phyloP scores from a whole-genome alignment of 2,888 invertebrate species.

The Nomada ferruginata region DNA sequence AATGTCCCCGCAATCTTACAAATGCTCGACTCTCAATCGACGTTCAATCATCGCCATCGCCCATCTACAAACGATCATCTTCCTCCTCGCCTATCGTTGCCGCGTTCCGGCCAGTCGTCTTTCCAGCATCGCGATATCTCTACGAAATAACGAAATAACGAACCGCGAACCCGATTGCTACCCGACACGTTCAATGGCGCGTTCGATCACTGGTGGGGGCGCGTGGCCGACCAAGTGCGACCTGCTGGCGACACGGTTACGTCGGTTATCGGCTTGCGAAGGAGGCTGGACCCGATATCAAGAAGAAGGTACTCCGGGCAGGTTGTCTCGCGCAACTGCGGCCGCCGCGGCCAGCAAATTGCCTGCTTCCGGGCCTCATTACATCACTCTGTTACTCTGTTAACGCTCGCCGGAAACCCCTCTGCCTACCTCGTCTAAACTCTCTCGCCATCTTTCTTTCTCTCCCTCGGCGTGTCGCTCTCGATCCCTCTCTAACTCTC shows the following conservation, averaged over 20 bases:
- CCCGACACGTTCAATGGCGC: too few species aligned
- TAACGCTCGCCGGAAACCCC: slow-evolving; percentile 84
- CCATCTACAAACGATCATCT: too few species aligned
- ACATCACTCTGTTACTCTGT: slow-evolving; percentile 85
- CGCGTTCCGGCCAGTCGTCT: too few species aligned
- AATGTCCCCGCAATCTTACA: too few species aligned
- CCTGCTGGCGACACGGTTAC: neutral
- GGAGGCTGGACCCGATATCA: slow-evolving; percentile 74
- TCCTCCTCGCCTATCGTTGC: too few species aligned
- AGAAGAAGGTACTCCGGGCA: slow-evolving; percentile 80
- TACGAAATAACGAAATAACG: too few species aligned
- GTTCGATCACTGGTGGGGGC: too few species aligned
- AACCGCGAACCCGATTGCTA: too few species aligned
- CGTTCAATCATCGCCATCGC: too few species aligned
- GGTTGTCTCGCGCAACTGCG: slow-evolving; percentile 83
- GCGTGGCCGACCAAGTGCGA: neutral
- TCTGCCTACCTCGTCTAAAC: slow-evolving; percentile 82
- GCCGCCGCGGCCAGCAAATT: slow-evolving; percentile 83
- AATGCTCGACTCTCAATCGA: too few species aligned
- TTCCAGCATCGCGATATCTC: too few species aligned
- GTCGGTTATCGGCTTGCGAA: slow-evolving; percentile 61
- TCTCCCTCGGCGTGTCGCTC: neutral
- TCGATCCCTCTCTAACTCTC: slow-evolving; percentile 1
- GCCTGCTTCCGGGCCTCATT: slow-evolving; percentile 85
- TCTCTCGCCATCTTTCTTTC: slow-evolving; percentile 54